These are phyloP conservation scores for Rhingia rostrata DNA, from an alignment of 2,888 invertebrate genomes.

Conservation along the genomic window DNA sequence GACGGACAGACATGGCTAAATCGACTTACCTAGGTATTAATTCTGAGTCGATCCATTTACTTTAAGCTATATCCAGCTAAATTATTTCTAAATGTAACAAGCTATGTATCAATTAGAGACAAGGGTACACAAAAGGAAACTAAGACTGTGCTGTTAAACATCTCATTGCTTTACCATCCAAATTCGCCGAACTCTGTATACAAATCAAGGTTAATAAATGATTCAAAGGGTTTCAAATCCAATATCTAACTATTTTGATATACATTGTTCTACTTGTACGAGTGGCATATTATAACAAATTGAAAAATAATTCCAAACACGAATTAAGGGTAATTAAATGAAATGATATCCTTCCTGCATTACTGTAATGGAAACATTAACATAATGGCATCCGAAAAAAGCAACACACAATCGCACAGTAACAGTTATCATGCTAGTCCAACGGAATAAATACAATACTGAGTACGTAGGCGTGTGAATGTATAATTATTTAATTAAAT, in stretches of 20 bases:
- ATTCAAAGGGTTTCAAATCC: too few relatives aligned
- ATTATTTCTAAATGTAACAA: too few relatives aligned
- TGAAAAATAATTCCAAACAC: slow-evolving; percentile 21
- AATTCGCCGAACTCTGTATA: not conserved
- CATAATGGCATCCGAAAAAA: slow-evolving; percentile 47
- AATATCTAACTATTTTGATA: not conserved
- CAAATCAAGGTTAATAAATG: too few relatives aligned
- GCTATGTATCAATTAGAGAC: too few relatives aligned
- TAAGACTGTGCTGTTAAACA: not conserved
- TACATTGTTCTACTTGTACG: not conserved
- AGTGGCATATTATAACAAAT: not conserved
- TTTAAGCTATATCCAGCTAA: too few relatives aligned
- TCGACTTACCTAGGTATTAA: too few relatives aligned
- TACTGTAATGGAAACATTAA: slow-evolving; percentile 61
- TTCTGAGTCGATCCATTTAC: too few relatives aligned
- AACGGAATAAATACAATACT: not conserved
- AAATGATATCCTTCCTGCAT: slow-evolving; percentile 54
- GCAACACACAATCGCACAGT: not conserved
- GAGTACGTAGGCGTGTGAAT: not conserved
- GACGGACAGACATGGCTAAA: too few relatives aligned
- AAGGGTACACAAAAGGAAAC: too few relatives aligned
- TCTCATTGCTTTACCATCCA: too few relatives aligned
- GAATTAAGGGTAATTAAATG: slow-evolving; percentile 56
- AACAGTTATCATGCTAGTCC: slow-evolving; percentile 3
- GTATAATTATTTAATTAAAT: slow-evolving; percentile 52